A percentile compares a stretch with the other conserved stretches of the same genome.
Conservation (phyloP, 2,113 vertebrate species). For the Pheucticus melanocephalus region DNA sequence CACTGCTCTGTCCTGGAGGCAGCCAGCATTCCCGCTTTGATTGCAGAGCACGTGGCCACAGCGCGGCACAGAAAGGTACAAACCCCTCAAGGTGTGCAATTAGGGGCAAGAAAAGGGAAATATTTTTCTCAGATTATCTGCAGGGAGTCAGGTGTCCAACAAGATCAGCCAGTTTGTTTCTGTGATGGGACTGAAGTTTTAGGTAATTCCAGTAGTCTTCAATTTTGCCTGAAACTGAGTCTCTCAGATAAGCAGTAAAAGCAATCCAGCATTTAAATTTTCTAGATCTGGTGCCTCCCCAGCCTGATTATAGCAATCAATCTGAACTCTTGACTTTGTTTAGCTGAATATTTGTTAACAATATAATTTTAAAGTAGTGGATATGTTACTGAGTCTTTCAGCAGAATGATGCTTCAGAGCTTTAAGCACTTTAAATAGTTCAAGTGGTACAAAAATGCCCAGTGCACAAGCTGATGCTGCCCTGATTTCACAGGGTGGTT, state of each 20-base stretch:
- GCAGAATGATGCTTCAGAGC: neutral
- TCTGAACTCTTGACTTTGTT: neutral
- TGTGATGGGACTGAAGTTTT: neutral
- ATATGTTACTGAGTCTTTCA: neutral
- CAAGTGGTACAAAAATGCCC: neutral
- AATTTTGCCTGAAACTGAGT: neutral
- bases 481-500: neutral
- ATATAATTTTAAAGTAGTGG: neutral
- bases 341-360: neutral
- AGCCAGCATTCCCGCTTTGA: neutral
- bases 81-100: neutral
- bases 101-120: neutral
- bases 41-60: rapidly evolving
- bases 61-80: neutral
- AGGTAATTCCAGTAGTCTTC: neutral
- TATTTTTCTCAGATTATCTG: neutral
- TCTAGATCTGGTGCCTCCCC: neutral
- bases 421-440: neutral
- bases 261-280: neutral
- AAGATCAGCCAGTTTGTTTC: neutral
- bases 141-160: neutral
- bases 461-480: neutral
- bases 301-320: neutral
- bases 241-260: neutral
- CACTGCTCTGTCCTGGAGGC: neutral